Evolutionary conservation across 2,113 vertebrate species (phyloP), one percentile per base, ranked within the genome.

Genomic region (Setophaga kirtlandii): DNA sequence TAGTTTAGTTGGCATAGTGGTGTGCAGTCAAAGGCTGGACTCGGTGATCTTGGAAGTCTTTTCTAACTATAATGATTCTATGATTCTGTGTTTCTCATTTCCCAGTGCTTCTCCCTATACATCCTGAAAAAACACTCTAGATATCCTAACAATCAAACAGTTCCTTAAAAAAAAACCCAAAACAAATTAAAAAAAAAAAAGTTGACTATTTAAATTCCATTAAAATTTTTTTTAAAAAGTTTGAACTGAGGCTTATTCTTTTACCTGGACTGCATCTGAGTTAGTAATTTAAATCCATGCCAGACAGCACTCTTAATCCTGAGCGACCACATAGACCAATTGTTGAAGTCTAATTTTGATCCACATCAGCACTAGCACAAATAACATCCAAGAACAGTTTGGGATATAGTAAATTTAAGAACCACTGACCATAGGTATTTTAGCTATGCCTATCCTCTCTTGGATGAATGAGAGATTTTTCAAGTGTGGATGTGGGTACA

Each of bases 161-260:
- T 20, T 87, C 8, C 21, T 59, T 59, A 24, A 41, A 14, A 21
- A 21, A 9, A 27, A 2, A 0, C 0, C 2, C 5, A 15, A 69
- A 42, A 11, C 11, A 52, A 44, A 33, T 0, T 0, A 1, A 22
- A 18, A 8, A 53, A 68, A 22, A 47, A 12, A 44, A 44, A 1
- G 4, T 42, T 33, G 35, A 68, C 22, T 52, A 71, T 35, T 52
- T 71, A 73, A 60, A 69, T 46, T 1, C 1, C 27, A 46, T 33
- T 35, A 12, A 17, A 47, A 2, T 12, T 35, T 13, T 55, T 50
- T 63, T 55, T 9, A 4, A 11, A 63, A 63, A 37, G 12, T 24
- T 83, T 56, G 14, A 47, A 64, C 0, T 59, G 59, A 67, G 27
- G 22, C 12, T 5, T 25, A 5, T 33, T 39, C 10, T 76, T 74